Conservation (phyloP, 1,140 invertebrate genomes). For the Marisa cornuarietis region DNA sequence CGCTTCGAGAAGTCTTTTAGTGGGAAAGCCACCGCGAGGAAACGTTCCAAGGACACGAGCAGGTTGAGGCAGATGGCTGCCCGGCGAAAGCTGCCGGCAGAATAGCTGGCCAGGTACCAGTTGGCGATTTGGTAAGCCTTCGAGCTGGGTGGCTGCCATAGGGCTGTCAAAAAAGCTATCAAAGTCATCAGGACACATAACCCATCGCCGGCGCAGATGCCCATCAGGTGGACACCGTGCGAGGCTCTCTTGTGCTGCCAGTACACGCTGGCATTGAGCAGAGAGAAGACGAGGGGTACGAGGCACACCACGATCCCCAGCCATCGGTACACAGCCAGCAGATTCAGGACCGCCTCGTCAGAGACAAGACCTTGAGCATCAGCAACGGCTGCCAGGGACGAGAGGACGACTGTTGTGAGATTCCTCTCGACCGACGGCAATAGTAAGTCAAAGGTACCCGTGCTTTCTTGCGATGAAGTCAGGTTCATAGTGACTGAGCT, state of each 20-base stretch:
- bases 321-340: neutral
- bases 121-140: neutral
- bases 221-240: neutral
- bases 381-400: too few relatives aligned
- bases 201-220: conserved; percentile 9
- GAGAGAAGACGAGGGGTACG: neutral
- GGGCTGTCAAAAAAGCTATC: neutral
- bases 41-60: conserved; percentile 6
- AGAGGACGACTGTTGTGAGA: too few relatives aligned
- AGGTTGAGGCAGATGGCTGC: conserved; percentile 11
- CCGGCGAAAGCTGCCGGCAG: conserved; percentile 1
- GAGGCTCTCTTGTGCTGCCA: conserved; percentile 7
- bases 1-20: neutral
- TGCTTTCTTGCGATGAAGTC: too few relatives aligned
- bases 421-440: too few relatives aligned
- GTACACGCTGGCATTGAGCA: conserved; percentile 8
- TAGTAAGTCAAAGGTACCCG: too few relatives aligned
- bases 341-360: neutral
- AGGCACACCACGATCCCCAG: conserved; percentile 9
- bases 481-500: too few relatives aligned
- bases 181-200: neutral
- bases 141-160: neutral
- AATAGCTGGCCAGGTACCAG: conserved; percentile 13
- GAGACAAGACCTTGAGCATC: neutral
- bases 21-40: conserved; percentile 17